Evolutionary conservation across 2,888 invertebrate species (phyloP).

Genomic region (Ramazzottius varieornatus): DNA sequence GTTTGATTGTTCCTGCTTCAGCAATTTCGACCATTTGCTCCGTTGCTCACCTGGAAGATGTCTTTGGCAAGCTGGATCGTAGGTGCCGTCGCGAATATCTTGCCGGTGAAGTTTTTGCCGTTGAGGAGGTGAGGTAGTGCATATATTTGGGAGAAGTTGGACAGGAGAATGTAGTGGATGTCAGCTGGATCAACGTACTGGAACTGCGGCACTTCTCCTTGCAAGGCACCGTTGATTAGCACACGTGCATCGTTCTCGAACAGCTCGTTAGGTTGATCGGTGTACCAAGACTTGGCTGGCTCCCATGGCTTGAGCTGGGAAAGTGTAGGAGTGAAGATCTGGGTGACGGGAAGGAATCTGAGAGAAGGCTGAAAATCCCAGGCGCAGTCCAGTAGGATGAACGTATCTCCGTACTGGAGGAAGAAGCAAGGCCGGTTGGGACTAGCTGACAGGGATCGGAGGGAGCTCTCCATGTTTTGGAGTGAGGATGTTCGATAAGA

Average conservation of each 20-base stretch:
- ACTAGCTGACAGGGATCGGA: background rate
- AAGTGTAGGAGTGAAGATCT: background rate
- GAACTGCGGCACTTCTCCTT: background rate
- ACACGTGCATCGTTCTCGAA: background rate
- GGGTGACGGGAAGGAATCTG: background rate
- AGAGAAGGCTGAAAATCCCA: background rate
- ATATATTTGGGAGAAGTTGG: background rate
- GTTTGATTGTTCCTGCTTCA: too few species aligned
- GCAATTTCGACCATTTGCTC: too few species aligned
- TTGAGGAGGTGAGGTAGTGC: background rate
- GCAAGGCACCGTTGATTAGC: background rate
- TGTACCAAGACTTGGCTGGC: background rate
- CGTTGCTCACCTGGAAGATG: background rate
- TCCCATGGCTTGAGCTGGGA: background rate
- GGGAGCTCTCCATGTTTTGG: background rate
- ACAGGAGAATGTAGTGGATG: background rate
- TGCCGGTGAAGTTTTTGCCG: background rate
- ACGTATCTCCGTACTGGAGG: background rate
- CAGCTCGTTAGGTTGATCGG: background rate
- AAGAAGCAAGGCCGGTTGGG: conserved; percentile 3
- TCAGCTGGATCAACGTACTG: background rate
- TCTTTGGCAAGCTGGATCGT: background rate
- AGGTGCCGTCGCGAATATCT: background rate
- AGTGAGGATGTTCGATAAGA: too few species aligned
- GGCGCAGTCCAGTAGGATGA: background rate